Evolutionary conservation across 2,797 vertebrate genomes (phyloP), one percentile per base, ranked within the genome.

Genomic region (Phrynocephalus guinanensis): DNA sequence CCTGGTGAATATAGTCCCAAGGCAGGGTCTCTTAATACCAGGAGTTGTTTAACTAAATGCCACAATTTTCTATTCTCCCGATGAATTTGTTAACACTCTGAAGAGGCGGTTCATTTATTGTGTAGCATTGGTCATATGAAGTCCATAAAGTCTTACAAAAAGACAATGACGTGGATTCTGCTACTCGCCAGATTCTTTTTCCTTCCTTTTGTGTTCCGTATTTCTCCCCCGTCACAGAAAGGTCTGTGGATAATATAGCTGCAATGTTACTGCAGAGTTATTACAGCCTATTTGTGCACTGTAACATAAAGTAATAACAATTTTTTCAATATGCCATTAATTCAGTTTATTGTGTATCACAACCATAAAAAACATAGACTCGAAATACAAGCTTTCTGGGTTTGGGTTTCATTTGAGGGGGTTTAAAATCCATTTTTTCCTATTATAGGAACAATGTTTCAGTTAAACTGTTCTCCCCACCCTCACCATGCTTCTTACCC

Each of bases 291-390:
- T 91, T 88, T 91, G 70, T 77, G n/a, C 76, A 72, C 3, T 84
- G 18, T 80, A 15, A 87, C 66, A 90, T 52, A 84, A 88, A 44
- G 8, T 79, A 88, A n/a, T 89, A 87, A 87, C 28, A 85, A 88
- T 28, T 5, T 90, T 93, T 94, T 79, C 68, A 90, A 52, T 90
- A 66, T 93, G 68, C 86, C 89, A 91, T 94, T 93, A 91, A 95
- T 94, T 94, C 75, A 44, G 13, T 93, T 94, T 92, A 92, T 89
- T 88, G 88, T 83, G 85, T 90, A 92, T 86, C 87, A 88, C 71
- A 83, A 85, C 68, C 68, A 88, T 90, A 92, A 94, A 93, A 87
- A 48, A 0, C 81, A 90, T 87, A 87, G 82, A 85, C 38, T 90
- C 83, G 22, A 28, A 85, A 84, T 86, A 91, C 84, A 89, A 88